A percentile compares a stretch with the other conserved stretches of the same genome.
Evolutionary conservation across 2,113 vertebrate species (phyloP).

Genomic region (Raja brachyura): DNA sequence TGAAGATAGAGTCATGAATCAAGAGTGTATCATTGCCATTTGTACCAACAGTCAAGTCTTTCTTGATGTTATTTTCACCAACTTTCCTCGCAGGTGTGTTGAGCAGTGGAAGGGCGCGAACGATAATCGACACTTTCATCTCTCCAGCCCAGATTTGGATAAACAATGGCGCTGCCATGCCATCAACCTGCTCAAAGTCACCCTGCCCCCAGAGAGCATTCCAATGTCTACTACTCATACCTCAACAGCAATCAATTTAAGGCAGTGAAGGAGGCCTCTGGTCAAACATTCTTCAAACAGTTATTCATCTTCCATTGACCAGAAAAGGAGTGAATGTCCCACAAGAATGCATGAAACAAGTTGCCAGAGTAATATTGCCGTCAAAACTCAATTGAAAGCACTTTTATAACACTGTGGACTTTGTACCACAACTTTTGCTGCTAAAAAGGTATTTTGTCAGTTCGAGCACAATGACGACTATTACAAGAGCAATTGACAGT

Average conservation of each 20-base stretch:
- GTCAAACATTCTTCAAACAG: background rate
- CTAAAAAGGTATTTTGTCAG: too few relatives aligned
- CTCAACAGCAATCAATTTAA: background rate
- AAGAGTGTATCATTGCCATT: too few relatives aligned
- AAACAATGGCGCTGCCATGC: background rate
- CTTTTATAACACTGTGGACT: background rate
- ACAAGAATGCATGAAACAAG: background rate
- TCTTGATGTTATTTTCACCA: background rate
- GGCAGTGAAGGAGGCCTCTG: background rate
- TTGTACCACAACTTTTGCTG: too few relatives aligned
- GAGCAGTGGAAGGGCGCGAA: background rate
- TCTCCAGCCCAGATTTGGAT: background rate
- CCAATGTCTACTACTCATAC: background rate
- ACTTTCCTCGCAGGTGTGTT: background rate
- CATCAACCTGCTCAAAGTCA: background rate
- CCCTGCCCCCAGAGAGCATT: background rate
- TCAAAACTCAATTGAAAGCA: background rate
- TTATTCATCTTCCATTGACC: background rate
- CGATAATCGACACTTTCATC: too few relatives aligned
- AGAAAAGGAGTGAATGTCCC: background rate
- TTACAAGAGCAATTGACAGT: too few relatives aligned
- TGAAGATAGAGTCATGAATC: too few relatives aligned
- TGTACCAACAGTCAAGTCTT: too few relatives aligned
- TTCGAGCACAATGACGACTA: too few relatives aligned
- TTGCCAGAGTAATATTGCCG: background rate